Percentiles rank a stretch among this genome's conserved stretches.
Evolutionary conservation across 2,888 invertebrate species (phyloP).

Genomic region (Leptinotarsa rubiginosa): DNA sequence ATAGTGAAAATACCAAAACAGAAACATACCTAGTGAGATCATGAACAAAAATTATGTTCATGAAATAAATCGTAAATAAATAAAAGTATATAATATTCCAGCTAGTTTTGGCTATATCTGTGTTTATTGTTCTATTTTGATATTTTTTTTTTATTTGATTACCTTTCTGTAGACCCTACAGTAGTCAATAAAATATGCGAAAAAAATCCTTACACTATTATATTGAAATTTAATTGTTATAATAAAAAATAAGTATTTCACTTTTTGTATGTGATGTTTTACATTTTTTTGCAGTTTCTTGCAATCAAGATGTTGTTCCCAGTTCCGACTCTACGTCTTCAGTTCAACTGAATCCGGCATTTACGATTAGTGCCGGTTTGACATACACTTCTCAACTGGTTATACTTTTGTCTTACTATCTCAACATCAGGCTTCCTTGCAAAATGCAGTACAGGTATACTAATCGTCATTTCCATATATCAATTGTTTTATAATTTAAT

Average conservation of each 20-base stretch:
- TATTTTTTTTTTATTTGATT: too few species aligned
- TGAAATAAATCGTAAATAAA: too few species aligned
- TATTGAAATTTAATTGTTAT: too few species aligned
- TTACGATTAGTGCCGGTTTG: slow-evolving; percentile 83
- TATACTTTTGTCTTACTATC: slow-evolving; percentile 83
- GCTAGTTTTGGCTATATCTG: too few species aligned
- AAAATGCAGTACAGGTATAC: slow-evolving; percentile 75
- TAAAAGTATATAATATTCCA: too few species aligned
- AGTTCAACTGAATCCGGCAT: slow-evolving; percentile 76
- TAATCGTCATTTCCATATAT: too few species aligned
- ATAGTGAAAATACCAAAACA: too few species aligned
- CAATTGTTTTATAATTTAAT: too few species aligned
- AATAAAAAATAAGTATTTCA: neutral
- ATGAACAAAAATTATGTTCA: too few species aligned
- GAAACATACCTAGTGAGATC: too few species aligned
- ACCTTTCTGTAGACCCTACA: neutral
- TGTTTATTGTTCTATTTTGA: too few species aligned
- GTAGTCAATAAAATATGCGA: neutral
- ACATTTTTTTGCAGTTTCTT: slow-evolving; percentile 65
- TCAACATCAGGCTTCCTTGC: slow-evolving; percentile 85
- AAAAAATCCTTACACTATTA: neutral
- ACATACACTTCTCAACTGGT: slow-evolving; percentile 89
- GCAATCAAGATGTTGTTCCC: slow-evolving; percentile 69
- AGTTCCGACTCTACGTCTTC: slow-evolving; percentile 69
- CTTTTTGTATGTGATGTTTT: slow-evolving; percentile 16